Base-by-base conservation (phyloP, 1,140 invertebrate species). In the Tetranychus urticae region DNA sequence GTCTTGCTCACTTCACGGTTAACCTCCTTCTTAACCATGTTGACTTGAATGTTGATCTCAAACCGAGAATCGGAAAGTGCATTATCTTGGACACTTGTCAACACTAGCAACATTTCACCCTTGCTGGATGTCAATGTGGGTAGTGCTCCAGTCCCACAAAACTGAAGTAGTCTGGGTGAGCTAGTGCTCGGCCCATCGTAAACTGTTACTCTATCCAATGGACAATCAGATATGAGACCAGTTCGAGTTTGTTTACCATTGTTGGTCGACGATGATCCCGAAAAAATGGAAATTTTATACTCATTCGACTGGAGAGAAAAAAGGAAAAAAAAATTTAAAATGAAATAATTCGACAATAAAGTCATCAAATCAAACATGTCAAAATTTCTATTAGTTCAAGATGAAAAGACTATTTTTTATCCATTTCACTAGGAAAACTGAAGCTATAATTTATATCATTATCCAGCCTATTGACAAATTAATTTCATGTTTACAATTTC, bases 161-260 rank as follows among this genome's bases (percentile, higher is more conserved):
- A 88, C 72, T 86, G 86, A 63, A 89, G 73, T 64, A 91, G 82
- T 61, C 88, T 80, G 5, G 86, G 85, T 71, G 88, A 85, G 65
- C 85, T 77, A 6, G 85, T 88, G 59, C 84, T 88, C 67, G 87
- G 87, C 46, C 88, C 85, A 69, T 90, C 87, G 73, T 89, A 90
- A 42, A 91, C 81, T 71, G 85, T 77, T 66, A 88, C 84, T 69
- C 86, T 80, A 68, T 88, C 85, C 71, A 86, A 88, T 62, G 86
- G 81, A 57, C 67, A 68, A 66, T 82, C 79, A 84, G 86, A 89
- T 61, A 82, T 83, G 70, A 72, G 67, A 60, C 65, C 74, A 66
- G 48, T 78, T 72, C 61, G 70, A 72, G 63, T 77, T 39, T 56
- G 34, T 36, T 76, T 65, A 75, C 73, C 37, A 71, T 50, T 61